Base-by-base conservation (phyloP, 2,113 vertebrate species). In the Carassius gibelio region DNA sequence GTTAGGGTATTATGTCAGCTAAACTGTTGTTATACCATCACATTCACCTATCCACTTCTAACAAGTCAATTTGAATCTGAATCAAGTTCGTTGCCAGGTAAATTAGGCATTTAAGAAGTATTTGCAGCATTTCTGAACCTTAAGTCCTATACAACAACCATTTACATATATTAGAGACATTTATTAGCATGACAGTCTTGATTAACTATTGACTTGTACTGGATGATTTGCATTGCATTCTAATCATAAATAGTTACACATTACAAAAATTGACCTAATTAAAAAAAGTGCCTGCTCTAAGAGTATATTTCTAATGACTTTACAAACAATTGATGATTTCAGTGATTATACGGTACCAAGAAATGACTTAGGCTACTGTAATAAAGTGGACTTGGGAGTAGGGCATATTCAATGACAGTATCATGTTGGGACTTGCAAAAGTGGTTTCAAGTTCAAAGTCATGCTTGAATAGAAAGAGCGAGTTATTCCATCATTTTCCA, bases 361-460 rank as follows among this genome's bases (percentile, higher is more conserved):
- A 30, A 8, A 30, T 42, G 5, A 61, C n/a, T 59, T 59, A 42
- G 8, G 42, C 42, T 42, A 59, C 57, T 59, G 19, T n/a, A 59
- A 61, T 38, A 61, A 15, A 42, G 36, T 64, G n/a, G 21, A 15
- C 21, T 45, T 3, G 34, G 17, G 36, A 8, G 19, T 61, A 79
- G 3, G 62, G 34, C 13, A 9, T n/a, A 45, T 36, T 50, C 21
- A 30, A 36, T 26, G 71, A 34, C 55, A 75, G 3, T 42, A 3
- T 79, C 83, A 71, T 71, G 83, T 79, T 85, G 21, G 36, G 48
- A 59, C 83, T 59, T 69, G 75, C 13, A 64, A 57, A 34, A 79
- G 34, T 30, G 48, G 15, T 55, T 69, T 64, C 38, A 45, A 64
- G 78, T 85, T 85, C 34, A 78, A 78, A 84, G 45, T 68, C 52